Conservation (phyloP, 1,140 invertebrate genomes). For the Solenopsis fugax region DNA sequence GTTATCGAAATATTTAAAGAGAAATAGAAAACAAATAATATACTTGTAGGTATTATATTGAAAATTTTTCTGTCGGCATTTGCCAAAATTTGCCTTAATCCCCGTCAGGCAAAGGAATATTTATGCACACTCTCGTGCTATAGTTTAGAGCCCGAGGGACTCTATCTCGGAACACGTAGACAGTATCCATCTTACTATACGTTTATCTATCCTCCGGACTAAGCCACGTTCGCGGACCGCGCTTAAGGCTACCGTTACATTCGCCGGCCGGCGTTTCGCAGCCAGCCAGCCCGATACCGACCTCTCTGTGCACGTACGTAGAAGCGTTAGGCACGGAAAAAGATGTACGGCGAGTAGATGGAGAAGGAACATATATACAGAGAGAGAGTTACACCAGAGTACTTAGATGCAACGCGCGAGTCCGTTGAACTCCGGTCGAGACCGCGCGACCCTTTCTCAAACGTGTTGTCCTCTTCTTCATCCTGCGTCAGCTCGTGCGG, state of each 20-base stretch:
- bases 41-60: neutral
- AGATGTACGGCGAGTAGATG: conserved; percentile 54
- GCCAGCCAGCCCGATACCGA: conserved; percentile 47
- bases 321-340: conserved; percentile 64
- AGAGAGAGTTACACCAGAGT: conserved; percentile 22
- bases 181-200: conserved; percentile 65
- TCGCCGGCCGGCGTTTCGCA: conserved; percentile 27
- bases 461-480: conserved; percentile 56
- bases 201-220: conserved; percentile 63
- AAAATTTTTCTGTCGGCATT: conserved; percentile 7
- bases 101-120: conserved; percentile 45
- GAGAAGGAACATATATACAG: conserved; percentile 39
- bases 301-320: conserved; percentile 52
- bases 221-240: conserved; percentile 61
- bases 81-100: conserved; percentile 46
- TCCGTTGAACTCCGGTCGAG: conserved; percentile 58
- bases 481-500: conserved; percentile 56
- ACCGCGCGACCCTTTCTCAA: conserved; percentile 56
- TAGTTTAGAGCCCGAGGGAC: conserved; percentile 53
- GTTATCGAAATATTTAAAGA: neutral
- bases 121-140: conserved; percentile 45
- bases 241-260: conserved; percentile 65
- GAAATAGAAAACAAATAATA: neutral
- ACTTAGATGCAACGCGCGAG: conserved; percentile 54
- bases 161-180: conserved; percentile 63